Conservation (phyloP, 2,113 vertebrate genomes). For the Lampris incognitus region DNA sequence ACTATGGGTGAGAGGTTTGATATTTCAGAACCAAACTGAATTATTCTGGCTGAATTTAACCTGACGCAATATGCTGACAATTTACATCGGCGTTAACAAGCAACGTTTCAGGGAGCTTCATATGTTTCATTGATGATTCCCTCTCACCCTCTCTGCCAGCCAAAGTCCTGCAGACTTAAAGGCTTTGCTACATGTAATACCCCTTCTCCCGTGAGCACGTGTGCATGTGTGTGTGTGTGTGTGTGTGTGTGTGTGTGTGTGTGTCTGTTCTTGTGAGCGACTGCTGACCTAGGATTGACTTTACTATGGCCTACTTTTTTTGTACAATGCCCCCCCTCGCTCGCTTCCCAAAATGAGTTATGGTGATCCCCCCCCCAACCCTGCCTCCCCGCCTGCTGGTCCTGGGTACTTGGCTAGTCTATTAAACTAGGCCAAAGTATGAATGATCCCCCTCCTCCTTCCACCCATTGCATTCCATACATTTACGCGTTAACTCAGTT, state of each 20-base stretch:
- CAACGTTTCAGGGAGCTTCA: background rate
- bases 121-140: background rate
- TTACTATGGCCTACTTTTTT: conserved; percentile 64
- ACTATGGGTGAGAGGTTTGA: background rate
- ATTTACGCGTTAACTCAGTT: conserved; percentile 35
- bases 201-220: conserved; percentile 2
- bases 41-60: background rate
- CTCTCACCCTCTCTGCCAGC: conserved; percentile 1
- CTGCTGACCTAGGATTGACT: conserved; percentile 59
- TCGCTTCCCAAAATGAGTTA: conserved; percentile 44
- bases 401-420: conserved; percentile 30
- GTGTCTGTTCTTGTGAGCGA: conserved; percentile 1
- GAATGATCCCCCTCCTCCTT: conserved; percentile 27
- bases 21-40: conserved; percentile 9
- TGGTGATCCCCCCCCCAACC: conserved; percentile 39
- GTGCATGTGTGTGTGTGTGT: conserved; percentile 21
- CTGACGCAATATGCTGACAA: background rate
- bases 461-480: conserved; percentile 56
- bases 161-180: conserved; percentile 1
- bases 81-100: background rate
- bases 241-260: conserved; percentile 19
- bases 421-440: conserved; percentile 49
- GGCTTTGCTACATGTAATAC: background rate
- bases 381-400: conserved; percentile 18
- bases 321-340: conserved; percentile 4